A percentile compares a stretch with the other conserved stretches of the same genome.
Conservation (phyloP, 2,797 vertebrate species). For the Onychomys arenicola region DNA sequence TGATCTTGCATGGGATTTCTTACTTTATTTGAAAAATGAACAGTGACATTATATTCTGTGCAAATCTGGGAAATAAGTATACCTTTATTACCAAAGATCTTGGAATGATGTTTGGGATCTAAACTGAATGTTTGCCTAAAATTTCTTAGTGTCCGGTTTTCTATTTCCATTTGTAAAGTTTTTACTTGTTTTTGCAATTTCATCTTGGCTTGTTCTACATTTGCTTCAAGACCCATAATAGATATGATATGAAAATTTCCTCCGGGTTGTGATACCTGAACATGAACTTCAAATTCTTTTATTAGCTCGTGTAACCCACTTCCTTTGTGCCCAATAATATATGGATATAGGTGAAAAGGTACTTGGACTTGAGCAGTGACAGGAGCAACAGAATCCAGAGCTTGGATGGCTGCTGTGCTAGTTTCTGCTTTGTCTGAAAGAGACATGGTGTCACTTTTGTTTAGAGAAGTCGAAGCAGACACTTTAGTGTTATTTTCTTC, state of each 20-base stretch:
- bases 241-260: slow-evolving; percentile 90
- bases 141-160: slow-evolving; percentile 83
- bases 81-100: slow-evolving; percentile 91
- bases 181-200: slow-evolving; percentile 90
- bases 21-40: slow-evolving; percentile 91
- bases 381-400: slow-evolving; percentile 89
- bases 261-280: slow-evolving; percentile 87
- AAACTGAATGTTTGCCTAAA: not conserved
- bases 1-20: slow-evolving; percentile 88
- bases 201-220: slow-evolving; percentile 91
- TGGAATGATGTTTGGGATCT: slow-evolving; percentile 80
- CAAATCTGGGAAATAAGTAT: slow-evolving; percentile 91
- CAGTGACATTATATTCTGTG: slow-evolving; percentile 90
- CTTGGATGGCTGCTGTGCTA: slow-evolving; percentile 88
- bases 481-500: slow-evolving; percentile 81
- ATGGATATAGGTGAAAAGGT: slow-evolving; percentile 90
- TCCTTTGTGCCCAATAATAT: slow-evolving; percentile 92
- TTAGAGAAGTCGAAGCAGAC: slow-evolving; percentile 70
- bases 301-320: slow-evolving; percentile 92
- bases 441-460: slow-evolving; percentile 89
- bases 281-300: slow-evolving; percentile 91
- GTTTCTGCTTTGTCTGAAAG: slow-evolving; percentile 89
- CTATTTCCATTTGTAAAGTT: slow-evolving; percentile 90
- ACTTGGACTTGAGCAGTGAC: slow-evolving; percentile 90
- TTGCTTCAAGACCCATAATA: slow-evolving; percentile 90